Base-by-base conservation (phyloP, 2,888 invertebrate genomes). In the Drosophila paramelanica region DNA sequence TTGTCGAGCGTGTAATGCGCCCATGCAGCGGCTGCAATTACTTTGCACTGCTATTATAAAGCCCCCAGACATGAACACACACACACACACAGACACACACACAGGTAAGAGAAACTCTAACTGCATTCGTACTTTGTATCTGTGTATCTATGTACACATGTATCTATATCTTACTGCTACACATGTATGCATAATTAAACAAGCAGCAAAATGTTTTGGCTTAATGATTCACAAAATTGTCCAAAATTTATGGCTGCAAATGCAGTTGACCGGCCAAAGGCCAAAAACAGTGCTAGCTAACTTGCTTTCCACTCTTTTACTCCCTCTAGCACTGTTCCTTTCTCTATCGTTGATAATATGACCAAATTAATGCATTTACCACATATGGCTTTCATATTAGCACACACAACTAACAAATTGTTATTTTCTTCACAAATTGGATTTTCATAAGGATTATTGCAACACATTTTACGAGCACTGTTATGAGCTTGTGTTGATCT, bases 1-100 rank as follows among this genome's bases (percentile, higher is more conserved):
- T 86, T 86, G 85, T 83, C 81, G 87, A 86, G 89, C 89, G 84
- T 89, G 85, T 86, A 86, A 84, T 89, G 89, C 79, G 81, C 79
- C 75, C 89, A 88, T 89, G 89, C 89, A 74, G 89, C 85, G 89
- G 78, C 71, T 70, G 89, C 89, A 83, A 83, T 83, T 89, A 81
- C 83, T 89, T 83, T 65, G 79, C 64, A 71, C 67, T 77, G 59
- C 42, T 67, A 67, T 68, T 67, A 74, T 67, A 68, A 66, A 56
- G 61, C 55, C 60, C 53, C 36, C 59, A 33, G 45, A 52, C 52
- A 46, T 25, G 36, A n/a, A 31, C 31, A 43, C 60, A 49, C 38
- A 43, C 49, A 42, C 50, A 45, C 56, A 33, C 65, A 33, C 31
- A 53, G 55, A 52, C 17, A 31, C 25, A 38, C 43, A 25, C 57